Evolutionary conservation across 2,113 vertebrate genomes (phyloP), one percentile per base, ranked within the genome.

Genomic region (Hippopotamus amphibius): DNA sequence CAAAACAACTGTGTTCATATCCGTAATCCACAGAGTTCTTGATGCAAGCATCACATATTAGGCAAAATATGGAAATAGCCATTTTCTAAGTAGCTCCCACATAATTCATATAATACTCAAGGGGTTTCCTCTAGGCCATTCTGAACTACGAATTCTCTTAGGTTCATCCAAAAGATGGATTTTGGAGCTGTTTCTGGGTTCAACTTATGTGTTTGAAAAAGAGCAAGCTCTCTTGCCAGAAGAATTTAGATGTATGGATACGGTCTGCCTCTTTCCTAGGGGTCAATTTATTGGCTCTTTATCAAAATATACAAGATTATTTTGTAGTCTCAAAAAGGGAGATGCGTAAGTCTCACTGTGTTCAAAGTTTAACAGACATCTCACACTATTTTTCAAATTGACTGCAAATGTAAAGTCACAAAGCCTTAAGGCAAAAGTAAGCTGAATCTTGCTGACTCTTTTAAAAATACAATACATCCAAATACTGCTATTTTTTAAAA

Each of bases 311-410:
- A 53, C 16, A 72, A 12, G 7, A 91, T 76, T 90, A 37, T 93
- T 79, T 81, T 84, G 16, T 88, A 81, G 24, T 95, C 65, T 92
- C 59, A 76, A 79, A 97, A 88, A 74, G 21, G 37, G 28, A 93
- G 30, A 77, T 63, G 93, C 66, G 19, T 90, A 95, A 82, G 59
- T 72, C 19, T 87, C 30, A 88, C 57, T 33, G 14, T 95, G 46
- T 92, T 80, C 59, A 55, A 83, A 90, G 72, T 83, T 93, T 88
- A 95, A 95, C 68, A 92, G 24, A 46, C 76, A 95, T 63, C 57
- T 66, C 76, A 93, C 86, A 65, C 28, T 93, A 57, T 91, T 97
- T 96, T 96, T 96, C 83, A 97, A 50, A 83, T 90, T 90, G 85
- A 95, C 72, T 86, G 65, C 41, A 90, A 92, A 93, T 7, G 21